Conservation (phyloP, 2,888 invertebrate species). For the Cantharis flavilabris region DNA sequence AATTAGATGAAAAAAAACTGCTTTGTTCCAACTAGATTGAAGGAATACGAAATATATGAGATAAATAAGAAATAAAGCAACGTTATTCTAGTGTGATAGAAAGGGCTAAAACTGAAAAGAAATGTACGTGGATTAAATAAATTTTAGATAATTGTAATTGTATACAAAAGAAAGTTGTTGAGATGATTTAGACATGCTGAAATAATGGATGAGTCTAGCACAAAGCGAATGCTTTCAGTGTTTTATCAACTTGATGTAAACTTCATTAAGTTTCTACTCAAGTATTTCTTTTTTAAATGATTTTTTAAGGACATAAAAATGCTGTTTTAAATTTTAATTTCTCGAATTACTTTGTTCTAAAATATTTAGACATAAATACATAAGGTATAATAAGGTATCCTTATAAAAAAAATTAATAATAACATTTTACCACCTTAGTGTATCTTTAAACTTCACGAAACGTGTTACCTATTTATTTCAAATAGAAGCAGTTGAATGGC, state of each 20-base stretch:
- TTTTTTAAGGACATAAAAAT: not conserved
- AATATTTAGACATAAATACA: not conserved
- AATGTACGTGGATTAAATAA: not conserved
- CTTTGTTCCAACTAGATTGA: not conserved
- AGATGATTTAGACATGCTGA: slow-evolving; percentile 2
- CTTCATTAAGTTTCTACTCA: not conserved
- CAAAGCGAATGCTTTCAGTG: not conserved
- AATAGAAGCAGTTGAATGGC: not conserved
- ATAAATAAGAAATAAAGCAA: not conserved
- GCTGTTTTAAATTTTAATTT: not conserved
- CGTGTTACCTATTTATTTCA: not conserved
- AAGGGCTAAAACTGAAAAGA: not conserved
- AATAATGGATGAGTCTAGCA: slow-evolving; percentile 1
- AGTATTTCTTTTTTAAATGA: not conserved
- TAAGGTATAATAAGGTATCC: not conserved
- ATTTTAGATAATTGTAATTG: not conserved
- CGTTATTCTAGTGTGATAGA: not conserved
- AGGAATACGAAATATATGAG: not conserved
- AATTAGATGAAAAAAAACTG: not conserved
- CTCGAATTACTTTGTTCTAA: too few species aligned
- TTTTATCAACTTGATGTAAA: not conserved
- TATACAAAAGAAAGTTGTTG: slow-evolving; percentile 1
- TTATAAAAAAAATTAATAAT: too few species aligned
- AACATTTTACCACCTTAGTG: too few species aligned
- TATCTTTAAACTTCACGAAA: not conserved